Base-by-base conservation (phyloP, 1,140 invertebrate species). In the Drosophila sp. region DNA sequence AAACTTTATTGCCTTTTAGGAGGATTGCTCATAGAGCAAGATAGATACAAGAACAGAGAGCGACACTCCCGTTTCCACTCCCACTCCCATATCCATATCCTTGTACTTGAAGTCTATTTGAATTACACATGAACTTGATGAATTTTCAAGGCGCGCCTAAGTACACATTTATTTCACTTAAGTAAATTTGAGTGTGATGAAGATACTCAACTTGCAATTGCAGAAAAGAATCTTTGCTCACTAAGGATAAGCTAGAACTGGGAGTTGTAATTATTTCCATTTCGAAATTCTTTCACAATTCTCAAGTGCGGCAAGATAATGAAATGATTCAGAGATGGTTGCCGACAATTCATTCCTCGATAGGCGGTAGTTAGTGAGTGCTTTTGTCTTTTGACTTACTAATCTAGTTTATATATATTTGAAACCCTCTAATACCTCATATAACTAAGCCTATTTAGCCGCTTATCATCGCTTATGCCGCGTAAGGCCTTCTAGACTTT, bases 1-100 rank as follows among this genome's bases (percentile, higher is more conserved):
- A 91, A 91, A 91, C 80, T 91, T 91, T 91, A 91, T 91, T 91
- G 90, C 86, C 82, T 91, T 91, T 85, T 87, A 89, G 83, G 79
- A 80, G 83, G 84, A 86, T 87, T 89, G 76, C 33, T 60, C 54
- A 61, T 50, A 75, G 44, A 50, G 44, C 44, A 27, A 50, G 44
- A 50, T 50, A 50, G 44, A 50, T 69, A 76, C 76, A 60, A 70
- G 76, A 67, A 76, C 58, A 66, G 70, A 70, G 66, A 17, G 30
- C 47, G 17, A 10, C 7, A 4, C 10, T 2, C 35, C 8, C 10
- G 17, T 11, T n/a, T 11, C 30, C 2, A 2, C 30, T 4, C 30
- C 25, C 40, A 30, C 40, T 17, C 64, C 61, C 47, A 41, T 54
- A 1, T 38, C 6, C 32, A 8, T n/a, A 10, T 0, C n/a, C 23